Conservation (phyloP, 2,888 invertebrate genomes). For the Conus canariensis region DNA sequence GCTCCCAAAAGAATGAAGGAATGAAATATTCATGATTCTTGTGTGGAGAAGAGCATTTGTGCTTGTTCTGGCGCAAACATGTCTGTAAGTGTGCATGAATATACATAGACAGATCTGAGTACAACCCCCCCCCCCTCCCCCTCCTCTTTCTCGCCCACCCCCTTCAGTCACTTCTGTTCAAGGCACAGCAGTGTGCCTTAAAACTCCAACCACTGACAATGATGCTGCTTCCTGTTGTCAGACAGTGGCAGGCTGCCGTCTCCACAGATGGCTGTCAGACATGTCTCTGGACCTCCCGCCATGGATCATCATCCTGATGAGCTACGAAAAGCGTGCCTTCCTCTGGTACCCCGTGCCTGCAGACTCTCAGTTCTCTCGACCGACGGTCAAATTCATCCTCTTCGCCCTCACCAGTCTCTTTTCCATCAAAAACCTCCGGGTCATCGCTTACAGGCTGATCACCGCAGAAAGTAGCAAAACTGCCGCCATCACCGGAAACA, state of each 20-base stretch:
- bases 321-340: slow-evolving; percentile 30
- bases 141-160: too few relatives aligned
- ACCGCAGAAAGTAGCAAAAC: background rate
- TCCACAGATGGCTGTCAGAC: slow-evolving; percentile 16
- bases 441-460: background rate
- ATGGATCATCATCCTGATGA: slow-evolving; percentile 20
- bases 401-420: background rate
- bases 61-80: too few relatives aligned
- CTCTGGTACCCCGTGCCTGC: slow-evolving; percentile 34
- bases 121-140: too few relatives aligned
- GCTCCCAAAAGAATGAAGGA: too few relatives aligned
- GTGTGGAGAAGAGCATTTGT: too few relatives aligned
- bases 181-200: too few relatives aligned
- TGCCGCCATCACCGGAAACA: background rate
- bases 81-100: too few relatives aligned
- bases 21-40: too few relatives aligned
- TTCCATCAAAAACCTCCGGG: background rate
- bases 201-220: too few relatives aligned
- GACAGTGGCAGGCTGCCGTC: background rate
- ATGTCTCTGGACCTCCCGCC: slow-evolving; percentile 24
- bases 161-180: too few relatives aligned
- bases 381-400: background rate
- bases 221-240: too few relatives aligned
- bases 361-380: slow-evolving; percentile 21
- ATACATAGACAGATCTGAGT: too few relatives aligned